Base-by-base conservation (phyloP, 2,888 invertebrate species). In the Drosophila formosana region DNA sequence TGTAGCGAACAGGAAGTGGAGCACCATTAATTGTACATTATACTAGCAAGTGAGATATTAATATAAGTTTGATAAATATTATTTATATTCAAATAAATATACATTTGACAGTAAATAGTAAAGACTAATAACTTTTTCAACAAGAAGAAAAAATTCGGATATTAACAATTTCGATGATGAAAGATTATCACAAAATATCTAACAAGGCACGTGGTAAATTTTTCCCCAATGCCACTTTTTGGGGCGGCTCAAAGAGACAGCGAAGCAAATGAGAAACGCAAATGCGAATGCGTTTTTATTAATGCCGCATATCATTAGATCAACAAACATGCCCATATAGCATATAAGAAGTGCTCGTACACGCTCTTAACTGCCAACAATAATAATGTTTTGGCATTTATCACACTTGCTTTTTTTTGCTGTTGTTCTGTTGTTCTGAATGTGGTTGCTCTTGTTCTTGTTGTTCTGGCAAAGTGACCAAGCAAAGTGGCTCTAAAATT, bases 401-500 rank as follows among this genome's bases (percentile, higher is more conserved):
- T 84, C 83, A 84, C 80, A 69, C 67, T 79, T 78, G 64, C 37
- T 37, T 37, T 37, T 56, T 80, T 71, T 65, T 70, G 53, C 57
- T 53, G 37, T 57, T 56, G 32, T 50, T 23, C 57, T 53, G 37
- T 57, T 56, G 32, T 50, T 23, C 25, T 43, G 28, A 28, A 28
- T 49, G 49, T 28, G 34, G 28, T 55, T 62, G 13, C 32, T 56
- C n/a, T 71, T 58, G 49, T 47, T 65, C 13, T 32, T 47, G n/a
- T 39, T 49, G 32, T 66, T 46, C 34, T 66, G 77, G 69, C 75
- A 72, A 83, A 82, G 81, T 82, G 84, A 82, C 78, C 82, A 80
- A 78, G 75, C 74, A 82, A 82, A 85, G 83, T 84, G 83, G 85
- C 83, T 84, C 83, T 84, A 84, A 84, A 84, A 85, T 85, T 84